These are phyloP conservation scores for Sinocyclocheilus maitianheensis DNA, from an alignment of 2,113 vertebrate genomes.

Conservation along the genomic window DNA sequence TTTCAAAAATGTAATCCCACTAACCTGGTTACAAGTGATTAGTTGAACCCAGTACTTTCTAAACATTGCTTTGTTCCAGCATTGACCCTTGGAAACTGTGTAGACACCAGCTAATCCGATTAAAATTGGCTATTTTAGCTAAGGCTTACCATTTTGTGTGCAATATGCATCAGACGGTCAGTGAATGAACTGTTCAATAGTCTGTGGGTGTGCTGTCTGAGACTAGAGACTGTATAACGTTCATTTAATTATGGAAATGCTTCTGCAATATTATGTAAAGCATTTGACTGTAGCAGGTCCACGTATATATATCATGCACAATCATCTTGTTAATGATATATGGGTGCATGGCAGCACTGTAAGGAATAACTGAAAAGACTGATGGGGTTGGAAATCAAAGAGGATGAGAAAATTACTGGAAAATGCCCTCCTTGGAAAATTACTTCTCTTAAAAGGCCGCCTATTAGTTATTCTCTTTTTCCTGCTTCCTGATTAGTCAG, in stretches of 20 bases:
- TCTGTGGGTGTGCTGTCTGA: neutral
- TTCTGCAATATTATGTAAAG: conserved; percentile 2
- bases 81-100: neutral
- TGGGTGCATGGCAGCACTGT: neutral
- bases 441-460: neutral
- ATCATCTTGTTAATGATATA: neutral
- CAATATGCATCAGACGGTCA: neutral
- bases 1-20: neutral
- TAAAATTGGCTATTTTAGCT: neutral
- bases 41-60: neutral
- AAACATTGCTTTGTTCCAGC: neutral
- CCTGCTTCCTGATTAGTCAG: neutral
- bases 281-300: neutral
- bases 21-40: neutral
- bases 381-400: neutral
- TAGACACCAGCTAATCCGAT: neutral
- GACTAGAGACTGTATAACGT: neutral
- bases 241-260: neutral
- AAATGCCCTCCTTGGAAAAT: neutral
- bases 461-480: conserved; percentile 8
- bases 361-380: conserved; percentile 1
- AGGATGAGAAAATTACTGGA: conserved; percentile 6
- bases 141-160: neutral
- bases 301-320: neutral
- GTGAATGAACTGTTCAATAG: neutral